Evolutionary conservation across 1,140 invertebrate species (phyloP).

Genomic region (Drosophila ercepeae): DNA sequence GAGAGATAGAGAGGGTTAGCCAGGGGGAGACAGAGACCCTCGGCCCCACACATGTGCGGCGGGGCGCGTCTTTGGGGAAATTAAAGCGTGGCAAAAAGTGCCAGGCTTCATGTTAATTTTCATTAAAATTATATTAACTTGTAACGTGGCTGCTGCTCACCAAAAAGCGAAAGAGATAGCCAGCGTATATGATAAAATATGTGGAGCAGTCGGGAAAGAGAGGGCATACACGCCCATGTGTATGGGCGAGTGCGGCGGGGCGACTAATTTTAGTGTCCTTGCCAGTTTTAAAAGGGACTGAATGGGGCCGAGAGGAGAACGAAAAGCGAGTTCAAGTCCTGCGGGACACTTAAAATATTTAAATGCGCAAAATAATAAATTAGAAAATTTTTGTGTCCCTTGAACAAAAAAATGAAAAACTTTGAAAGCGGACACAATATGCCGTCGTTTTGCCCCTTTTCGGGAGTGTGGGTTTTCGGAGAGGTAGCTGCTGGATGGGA

Average conservation of each 20-base stretch:
- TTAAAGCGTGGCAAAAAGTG: conserved; percentile 80
- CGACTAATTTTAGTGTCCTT: conserved; percentile 81
- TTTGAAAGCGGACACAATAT: conserved; percentile 20
- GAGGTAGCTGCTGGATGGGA: background rate
- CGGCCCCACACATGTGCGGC: conserved; percentile 13
- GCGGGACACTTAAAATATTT: conserved; percentile 80
- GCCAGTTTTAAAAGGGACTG: conserved; percentile 62
- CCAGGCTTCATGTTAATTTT: conserved; percentile 80
- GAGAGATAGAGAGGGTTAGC: background rate
- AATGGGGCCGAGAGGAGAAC: conserved; percentile 1
- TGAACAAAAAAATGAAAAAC: conserved; percentile 53
- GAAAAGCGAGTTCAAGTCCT: conserved; percentile 56
- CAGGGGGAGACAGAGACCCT: background rate
- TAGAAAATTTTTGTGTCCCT: conserved; percentile 62
- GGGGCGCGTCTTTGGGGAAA: conserved; percentile 72
- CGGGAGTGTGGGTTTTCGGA: background rate
- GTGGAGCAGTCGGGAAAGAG: background rate
- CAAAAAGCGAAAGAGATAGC: conserved; percentile 32
- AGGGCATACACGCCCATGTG: conserved; percentile 12
- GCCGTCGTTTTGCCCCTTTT: conserved; percentile 9
- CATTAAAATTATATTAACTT: conserved; percentile 82
- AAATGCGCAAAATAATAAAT: conserved; percentile 82
- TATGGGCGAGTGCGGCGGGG: conserved; percentile 43
- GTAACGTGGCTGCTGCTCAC: conserved; percentile 64
- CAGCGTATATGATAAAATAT: background rate